phyloP scores from a whole-genome alignment of 2,888 invertebrate species.

The Drosophila nr. medialis region DNA sequence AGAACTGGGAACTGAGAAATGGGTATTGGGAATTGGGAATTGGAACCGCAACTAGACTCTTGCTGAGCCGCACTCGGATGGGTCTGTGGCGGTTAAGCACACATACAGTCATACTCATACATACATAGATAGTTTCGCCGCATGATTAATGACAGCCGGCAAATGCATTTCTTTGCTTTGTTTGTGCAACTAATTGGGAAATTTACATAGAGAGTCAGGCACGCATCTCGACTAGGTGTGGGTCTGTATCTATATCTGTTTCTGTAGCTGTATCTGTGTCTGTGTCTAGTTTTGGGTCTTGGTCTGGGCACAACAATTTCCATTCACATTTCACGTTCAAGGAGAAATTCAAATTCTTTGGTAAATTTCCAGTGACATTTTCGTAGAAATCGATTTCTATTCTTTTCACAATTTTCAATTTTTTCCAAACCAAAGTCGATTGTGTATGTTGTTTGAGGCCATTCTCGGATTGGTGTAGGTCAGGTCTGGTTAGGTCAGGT shows the following conservation, averaged over 20 bases:
- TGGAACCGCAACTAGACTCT: constrained; percentile 51
- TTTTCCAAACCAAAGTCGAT: background rate
- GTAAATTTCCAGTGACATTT: constrained; percentile 59
- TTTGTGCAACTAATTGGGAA: constrained; percentile 74
- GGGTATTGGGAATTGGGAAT: constrained; percentile 3
- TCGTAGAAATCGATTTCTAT: constrained; percentile 50
- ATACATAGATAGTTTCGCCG: constrained; percentile 35
- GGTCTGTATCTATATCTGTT: background rate
- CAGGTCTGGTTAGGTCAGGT: constrained; percentile 32
- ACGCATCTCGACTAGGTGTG: constrained; percentile 19
- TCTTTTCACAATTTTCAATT: constrained; percentile 4
- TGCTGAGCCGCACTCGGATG: constrained; percentile 50
- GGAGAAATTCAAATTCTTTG: constrained; percentile 39
- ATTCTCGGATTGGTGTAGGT: constrained; percentile 20
- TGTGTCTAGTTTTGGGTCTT: background rate
- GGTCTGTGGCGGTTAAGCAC: constrained; percentile 24
- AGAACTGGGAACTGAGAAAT: constrained; percentile 13
- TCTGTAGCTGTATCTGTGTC: background rate
- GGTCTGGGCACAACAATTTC: constrained; percentile 14
- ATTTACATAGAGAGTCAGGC: constrained; percentile 58
- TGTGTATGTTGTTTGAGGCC: constrained; percentile 2
- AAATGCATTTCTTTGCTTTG: constrained; percentile 58
- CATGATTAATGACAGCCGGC: constrained; percentile 56
- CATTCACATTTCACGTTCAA: constrained; percentile 24
- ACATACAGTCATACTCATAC: background rate